These are phyloP conservation scores for Matsumyia berberina DNA, from an alignment of 2,888 invertebrate species.

Conservation along the genomic window DNA sequence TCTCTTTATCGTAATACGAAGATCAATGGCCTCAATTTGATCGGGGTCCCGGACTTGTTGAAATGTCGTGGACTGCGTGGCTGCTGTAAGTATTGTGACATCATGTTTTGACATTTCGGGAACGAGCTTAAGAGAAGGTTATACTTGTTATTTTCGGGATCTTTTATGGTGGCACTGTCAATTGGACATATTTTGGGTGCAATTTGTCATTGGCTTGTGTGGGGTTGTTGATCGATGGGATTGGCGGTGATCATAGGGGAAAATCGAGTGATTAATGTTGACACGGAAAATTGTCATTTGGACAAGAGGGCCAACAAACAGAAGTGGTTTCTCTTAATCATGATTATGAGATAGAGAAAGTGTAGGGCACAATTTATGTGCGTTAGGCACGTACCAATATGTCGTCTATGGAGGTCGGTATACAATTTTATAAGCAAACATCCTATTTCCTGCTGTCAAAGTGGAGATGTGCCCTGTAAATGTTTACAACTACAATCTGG, in stretches of 20 bases:
- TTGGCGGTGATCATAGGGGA: background rate
- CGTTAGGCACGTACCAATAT: too few species aligned
- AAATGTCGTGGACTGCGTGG: constrained; percentile 43
- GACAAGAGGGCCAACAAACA: too few species aligned
- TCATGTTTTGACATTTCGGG: constrained; percentile 74
- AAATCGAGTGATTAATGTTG: constrained; percentile 34
- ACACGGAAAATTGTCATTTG: background rate
- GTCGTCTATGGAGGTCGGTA: too few species aligned
- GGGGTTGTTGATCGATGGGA: constrained; percentile 52
- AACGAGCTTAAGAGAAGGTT: constrained; percentile 46
- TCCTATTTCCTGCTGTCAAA: too few species aligned
- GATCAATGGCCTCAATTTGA: constrained; percentile 75
- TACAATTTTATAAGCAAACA: too few species aligned
- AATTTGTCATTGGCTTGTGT: constrained; percentile 62
- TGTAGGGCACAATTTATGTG: too few species aligned
- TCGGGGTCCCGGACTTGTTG: constrained; percentile 52
- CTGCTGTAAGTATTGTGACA: constrained; percentile 65
- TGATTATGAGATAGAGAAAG: too few species aligned
- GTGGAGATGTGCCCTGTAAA: too few species aligned
- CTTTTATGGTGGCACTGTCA: constrained; percentile 20
- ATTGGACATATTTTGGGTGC: constrained; percentile 24
- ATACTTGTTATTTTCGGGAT: constrained; percentile 3
- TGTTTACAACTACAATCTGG: too few species aligned
- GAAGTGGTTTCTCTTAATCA: background rate
- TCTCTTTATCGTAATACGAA: constrained; percentile 65